A percentile compares a stretch with the other conserved stretches of the same genome.
Conservation (phyloP, 2,888 invertebrate species). For the Amphipyra tragopoginis region DNA sequence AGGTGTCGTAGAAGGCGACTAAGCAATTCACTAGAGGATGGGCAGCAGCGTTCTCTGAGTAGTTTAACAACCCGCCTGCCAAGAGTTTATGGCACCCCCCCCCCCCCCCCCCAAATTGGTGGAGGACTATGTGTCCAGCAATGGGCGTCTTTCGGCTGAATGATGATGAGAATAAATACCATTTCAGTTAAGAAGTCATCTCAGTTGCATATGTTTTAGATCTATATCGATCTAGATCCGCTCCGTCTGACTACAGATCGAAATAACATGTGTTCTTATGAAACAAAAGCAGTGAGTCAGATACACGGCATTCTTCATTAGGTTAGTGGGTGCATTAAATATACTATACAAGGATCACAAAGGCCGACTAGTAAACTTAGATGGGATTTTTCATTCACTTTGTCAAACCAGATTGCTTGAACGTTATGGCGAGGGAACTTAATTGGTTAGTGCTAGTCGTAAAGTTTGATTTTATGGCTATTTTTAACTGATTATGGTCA, state of each 20-base stretch:
- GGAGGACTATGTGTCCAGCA: too few relatives aligned
- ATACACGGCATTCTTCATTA: slow-evolving; percentile 46
- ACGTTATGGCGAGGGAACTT: slow-evolving; percentile 13
- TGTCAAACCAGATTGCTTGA: slow-evolving; percentile 30
- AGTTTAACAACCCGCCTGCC: too few relatives aligned
- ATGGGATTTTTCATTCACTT: slow-evolving; percentile 50
- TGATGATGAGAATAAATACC: too few relatives aligned
- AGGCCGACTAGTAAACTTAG: slow-evolving; percentile 60
- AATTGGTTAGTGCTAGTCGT: slow-evolving; percentile 24
- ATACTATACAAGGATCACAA: slow-evolving; percentile 62
- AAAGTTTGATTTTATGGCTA: slow-evolving; percentile 4
- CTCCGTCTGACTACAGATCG: slow-evolving; percentile 32
- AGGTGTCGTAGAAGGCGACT: too few relatives aligned
- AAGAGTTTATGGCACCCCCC: too few relatives aligned
- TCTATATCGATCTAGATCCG: slow-evolving; percentile 38
- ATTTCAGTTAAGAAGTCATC: slow-evolving; percentile 23
- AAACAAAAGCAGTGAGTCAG: slow-evolving; percentile 55
- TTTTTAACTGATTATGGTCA: not conserved
- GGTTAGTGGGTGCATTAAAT: slow-evolving; percentile 62
- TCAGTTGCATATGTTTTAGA: slow-evolving; percentile 8
- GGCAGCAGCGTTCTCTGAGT: too few relatives aligned
- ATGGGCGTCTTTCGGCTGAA: too few relatives aligned
- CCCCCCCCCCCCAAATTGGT: too few relatives aligned
- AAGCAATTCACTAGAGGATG: too few relatives aligned
- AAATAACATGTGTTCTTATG: slow-evolving; percentile 49